Evolutionary conservation across 2,888 invertebrate genomes (phyloP).

Genomic region (Lasioglossum figueresi): DNA sequence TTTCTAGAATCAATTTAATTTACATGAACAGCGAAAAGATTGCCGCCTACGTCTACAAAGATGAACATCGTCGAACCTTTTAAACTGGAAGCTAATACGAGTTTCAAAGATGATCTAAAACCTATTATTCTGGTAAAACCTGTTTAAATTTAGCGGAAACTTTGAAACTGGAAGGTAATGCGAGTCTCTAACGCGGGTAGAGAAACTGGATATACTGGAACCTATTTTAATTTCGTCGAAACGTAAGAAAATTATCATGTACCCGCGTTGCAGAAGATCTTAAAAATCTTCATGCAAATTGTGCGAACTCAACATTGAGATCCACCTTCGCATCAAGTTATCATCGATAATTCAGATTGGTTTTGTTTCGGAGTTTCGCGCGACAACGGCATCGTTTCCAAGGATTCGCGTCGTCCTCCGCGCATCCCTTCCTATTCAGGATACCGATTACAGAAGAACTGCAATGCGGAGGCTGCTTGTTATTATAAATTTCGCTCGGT

Average conservation of each 20-base stretch:
- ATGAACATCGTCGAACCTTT: neutral
- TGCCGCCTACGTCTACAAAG: neutral
- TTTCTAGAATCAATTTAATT: neutral
- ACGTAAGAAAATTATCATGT: neutral
- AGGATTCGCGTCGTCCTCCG: slow-evolving; percentile 17
- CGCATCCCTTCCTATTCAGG: slow-evolving; percentile 45
- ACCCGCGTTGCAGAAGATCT: too few species aligned
- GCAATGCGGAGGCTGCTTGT: slow-evolving; percentile 66
- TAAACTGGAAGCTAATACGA: neutral
- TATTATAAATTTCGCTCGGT: slow-evolving; percentile 72
- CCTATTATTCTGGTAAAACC: neutral
- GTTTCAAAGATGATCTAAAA: neutral
- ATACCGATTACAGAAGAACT: slow-evolving; percentile 41
- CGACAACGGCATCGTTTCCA: neutral
- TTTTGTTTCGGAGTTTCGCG: too few species aligned
- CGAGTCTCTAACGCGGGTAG: neutral
- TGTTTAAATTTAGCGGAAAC: neutral
- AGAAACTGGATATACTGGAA: neutral
- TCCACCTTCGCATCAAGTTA: too few species aligned
- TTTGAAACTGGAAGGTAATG: neutral
- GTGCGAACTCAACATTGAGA: too few species aligned
- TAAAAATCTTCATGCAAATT: too few species aligned
- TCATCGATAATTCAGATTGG: too few species aligned
- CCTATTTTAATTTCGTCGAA: neutral
- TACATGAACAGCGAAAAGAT: neutral